phyloP scores from a whole-genome alignment of 2,113 vertebrate genomes.

The Bathybates hornii region DNA sequence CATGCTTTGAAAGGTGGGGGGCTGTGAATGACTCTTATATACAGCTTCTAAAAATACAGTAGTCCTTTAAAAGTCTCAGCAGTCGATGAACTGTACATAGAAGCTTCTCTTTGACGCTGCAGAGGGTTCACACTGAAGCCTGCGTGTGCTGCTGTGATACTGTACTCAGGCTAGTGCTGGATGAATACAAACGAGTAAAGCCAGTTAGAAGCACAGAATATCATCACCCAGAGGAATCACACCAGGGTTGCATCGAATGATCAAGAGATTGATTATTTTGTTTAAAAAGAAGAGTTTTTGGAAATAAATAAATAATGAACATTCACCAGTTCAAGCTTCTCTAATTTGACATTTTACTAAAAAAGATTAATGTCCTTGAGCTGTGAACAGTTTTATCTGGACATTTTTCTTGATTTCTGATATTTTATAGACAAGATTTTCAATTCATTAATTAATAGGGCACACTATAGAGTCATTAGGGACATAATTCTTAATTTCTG shows the following conservation, averaged over 20 bases:
- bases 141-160: neutral
- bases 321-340: neutral
- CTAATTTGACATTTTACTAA: neutral
- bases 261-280: neutral
- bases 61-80: slow-evolving; percentile 44
- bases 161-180: neutral
- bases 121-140: neutral
- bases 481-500: neutral
- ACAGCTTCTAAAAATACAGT: slow-evolving; percentile 44
- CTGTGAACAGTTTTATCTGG: neutral
- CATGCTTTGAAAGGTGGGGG: neutral
- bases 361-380: neutral
- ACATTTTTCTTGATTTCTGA: neutral
- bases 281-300: neutral
- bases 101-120: neutral
- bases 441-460: neutral
- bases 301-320: neutral
- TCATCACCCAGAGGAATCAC: neutral
- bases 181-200: neutral
- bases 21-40: neutral
- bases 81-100: slow-evolving; percentile 20
- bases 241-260: neutral
- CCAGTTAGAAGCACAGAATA: neutral
- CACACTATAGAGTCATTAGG: neutral
- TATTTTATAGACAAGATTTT: neutral